Evolutionary conservation across 1,140 invertebrate genomes (phyloP), one percentile per base, ranked within the genome.

Genomic region (Stenopsyche tienmushanensis): DNA sequence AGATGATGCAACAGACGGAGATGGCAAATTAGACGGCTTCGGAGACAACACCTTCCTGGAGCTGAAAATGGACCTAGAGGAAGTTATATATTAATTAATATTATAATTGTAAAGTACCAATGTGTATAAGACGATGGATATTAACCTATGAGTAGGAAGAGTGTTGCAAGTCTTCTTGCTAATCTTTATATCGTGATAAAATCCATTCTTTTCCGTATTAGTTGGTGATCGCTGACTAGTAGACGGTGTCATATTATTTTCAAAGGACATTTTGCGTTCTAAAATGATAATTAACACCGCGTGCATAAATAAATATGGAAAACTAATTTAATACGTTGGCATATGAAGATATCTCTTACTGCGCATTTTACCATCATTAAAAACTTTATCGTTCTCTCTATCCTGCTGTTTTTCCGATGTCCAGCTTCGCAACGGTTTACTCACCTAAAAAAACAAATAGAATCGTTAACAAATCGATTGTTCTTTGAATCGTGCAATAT

Each of bases 371-470:
- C 50, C 25, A 17, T 65, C 63, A 10, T 29, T 17, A 17, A 47
- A 50, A 8, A 45, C 15, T 26, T 85, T 68, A 75, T 84, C 74
- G 78, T 82, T 74, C 72, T 79, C 71, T 72, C 79, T 77, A 72
- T 77, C 73, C 72, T 78, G 72, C 25, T 82, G 76, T 72, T 83
- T 78, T 69, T 83, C 77, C 53, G 78, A 24, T 75, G 71, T 24
- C 78, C 75, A 78, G 62, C 77, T 80, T 18, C 75, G 42, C 24
- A 60, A 29, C 1, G 57, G 25, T 67, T 73, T 26, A 73, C 70
- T 66, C 76, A 49, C 81, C 79, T 71, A 82, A 75, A 18, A 84
- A 71, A 7, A 79, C 78, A 9, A 82, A 81, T 54, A 3, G 23
- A 20, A 57, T 34, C 29, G 13, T 34, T 34, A 34, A 34, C 29